phyloP scores from a whole-genome alignment of 2,113 vertebrate species.

The Chloebia gouldiae region DNA sequence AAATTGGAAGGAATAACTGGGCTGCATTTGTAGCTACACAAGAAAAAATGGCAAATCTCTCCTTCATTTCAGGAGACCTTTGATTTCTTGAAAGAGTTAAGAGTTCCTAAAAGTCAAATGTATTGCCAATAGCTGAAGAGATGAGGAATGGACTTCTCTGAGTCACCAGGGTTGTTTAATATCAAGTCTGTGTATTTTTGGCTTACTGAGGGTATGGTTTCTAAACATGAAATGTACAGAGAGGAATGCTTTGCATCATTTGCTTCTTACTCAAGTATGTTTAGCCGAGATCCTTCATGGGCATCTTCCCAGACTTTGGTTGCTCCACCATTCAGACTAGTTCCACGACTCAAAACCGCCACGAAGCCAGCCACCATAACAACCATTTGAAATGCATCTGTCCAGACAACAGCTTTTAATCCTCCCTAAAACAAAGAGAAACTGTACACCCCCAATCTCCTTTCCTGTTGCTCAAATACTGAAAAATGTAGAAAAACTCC shows the following conservation, averaged over 20 bases:
- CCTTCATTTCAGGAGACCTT: not conserved
- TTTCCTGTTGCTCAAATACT: not conserved
- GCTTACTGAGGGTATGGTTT: not conserved
- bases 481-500: not conserved
- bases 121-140: not conserved
- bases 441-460: not conserved
- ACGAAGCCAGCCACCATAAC: constrained; percentile 84
- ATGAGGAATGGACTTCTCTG: not conserved
- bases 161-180: not conserved
- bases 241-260: not conserved
- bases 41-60: not conserved
- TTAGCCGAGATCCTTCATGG: constrained; percentile 74
- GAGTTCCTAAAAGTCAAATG: not conserved
- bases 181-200: not conserved
- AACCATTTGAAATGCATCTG: constrained; percentile 87
- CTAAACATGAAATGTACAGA: not conserved
- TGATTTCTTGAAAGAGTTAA: not conserved
- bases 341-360: constrained; percentile 78
- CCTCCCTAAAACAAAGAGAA: constrained; percentile 74
- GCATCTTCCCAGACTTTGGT: constrained; percentile 73
- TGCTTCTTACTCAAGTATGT: constrained; percentile 77
- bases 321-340: constrained; percentile 62
- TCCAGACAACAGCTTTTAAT: constrained; percentile 87
- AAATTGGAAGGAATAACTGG: not conserved
- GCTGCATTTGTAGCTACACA: not conserved